Percentiles rank a stretch among this genome's conserved stretches.
phyloP scores from a whole-genome alignment of 2,888 invertebrate species.

The Andrena bicolor region DNA sequence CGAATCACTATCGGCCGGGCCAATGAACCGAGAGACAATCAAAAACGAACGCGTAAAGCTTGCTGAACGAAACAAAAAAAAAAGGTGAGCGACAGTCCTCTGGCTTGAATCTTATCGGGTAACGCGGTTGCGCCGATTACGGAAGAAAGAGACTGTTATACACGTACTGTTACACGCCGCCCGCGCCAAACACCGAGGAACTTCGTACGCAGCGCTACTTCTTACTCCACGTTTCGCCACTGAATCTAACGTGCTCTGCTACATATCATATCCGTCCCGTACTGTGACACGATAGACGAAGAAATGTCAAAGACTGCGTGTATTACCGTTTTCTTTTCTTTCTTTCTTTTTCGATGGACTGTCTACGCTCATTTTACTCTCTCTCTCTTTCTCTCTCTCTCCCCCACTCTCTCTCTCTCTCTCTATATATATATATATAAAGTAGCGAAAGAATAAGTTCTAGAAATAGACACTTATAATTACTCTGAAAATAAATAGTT shows the following conservation, averaged over 20 bases:
- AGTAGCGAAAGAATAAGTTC: slow-evolving; percentile 56
- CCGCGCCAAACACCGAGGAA: slow-evolving; percentile 29
- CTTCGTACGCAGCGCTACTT: slow-evolving; percentile 26
- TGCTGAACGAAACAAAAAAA: not conserved
- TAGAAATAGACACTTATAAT: slow-evolving; percentile 71
- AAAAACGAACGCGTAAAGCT: not conserved
- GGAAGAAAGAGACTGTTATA: slow-evolving; percentile 32
- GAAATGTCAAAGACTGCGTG: slow-evolving; percentile 29
- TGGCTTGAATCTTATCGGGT: not conserved
- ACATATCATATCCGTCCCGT: slow-evolving; percentile 7
- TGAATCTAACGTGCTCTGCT: slow-evolving; percentile 21
- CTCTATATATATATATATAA: not conserved
- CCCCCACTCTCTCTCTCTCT: not conserved
- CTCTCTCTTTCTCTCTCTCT: not conserved
- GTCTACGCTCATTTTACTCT: slow-evolving; percentile 41
- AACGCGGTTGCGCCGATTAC: slow-evolving; percentile 2
- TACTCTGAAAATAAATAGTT: slow-evolving; percentile 83
- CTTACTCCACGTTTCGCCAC: slow-evolving; percentile 30
- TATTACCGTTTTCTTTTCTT: not conserved
- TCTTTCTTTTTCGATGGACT: slow-evolving; percentile 42
- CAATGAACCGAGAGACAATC: not conserved
- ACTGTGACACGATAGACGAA: slow-evolving; percentile 31
- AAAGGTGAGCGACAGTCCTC: slow-evolving; percentile 15
- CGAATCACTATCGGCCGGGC: slow-evolving; percentile 21
- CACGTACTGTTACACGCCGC: slow-evolving; percentile 25